Conservation (phyloP, 2,888 invertebrate species). For the Hydroisotoma schaefferi region DNA sequence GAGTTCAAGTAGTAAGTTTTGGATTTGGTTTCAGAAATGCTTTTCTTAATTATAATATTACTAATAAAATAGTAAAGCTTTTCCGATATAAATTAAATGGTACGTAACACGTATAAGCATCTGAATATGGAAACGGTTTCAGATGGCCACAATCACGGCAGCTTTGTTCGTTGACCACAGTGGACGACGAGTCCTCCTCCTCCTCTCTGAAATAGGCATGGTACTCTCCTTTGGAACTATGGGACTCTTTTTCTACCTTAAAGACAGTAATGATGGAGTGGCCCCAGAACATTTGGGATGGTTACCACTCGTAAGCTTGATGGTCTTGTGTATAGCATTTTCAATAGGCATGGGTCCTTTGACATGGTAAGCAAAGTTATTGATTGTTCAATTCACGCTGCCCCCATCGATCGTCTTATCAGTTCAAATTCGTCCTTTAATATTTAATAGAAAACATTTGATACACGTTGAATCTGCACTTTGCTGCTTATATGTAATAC, state of each 20-base stretch:
- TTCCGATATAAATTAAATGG: not conserved
- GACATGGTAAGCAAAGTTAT: conserved; percentile 23
- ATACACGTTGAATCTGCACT: too few relatives aligned
- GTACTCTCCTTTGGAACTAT: conserved; percentile 65
- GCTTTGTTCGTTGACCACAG: conserved; percentile 74
- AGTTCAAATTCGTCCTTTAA: too few relatives aligned
- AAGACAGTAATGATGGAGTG: conserved; percentile 34
- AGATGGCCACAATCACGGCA: conserved; percentile 55
- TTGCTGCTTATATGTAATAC: too few relatives aligned
- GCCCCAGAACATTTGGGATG: conserved; percentile 59
- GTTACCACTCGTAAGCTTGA: conserved; percentile 69
- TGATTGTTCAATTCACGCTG: too few relatives aligned
- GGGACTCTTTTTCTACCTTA: conserved; percentile 68
- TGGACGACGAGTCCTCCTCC: conserved; percentile 71
- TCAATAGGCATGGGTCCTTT: conserved; percentile 67
- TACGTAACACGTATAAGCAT: not conserved
- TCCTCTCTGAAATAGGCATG: conserved; percentile 73
- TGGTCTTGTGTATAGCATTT: conserved; percentile 74
- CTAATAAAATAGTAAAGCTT: not conserved
- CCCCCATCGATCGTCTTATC: too few relatives aligned
- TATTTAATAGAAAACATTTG: too few relatives aligned
- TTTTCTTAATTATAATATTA: not conserved
- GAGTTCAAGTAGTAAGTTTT: conserved; percentile 56
- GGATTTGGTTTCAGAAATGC: not conserved
- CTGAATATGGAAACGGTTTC: conserved; percentile 9